Base-by-base conservation (phyloP, 92 coral and sea anemone species). In the Phenganax subtilis region DNA sequence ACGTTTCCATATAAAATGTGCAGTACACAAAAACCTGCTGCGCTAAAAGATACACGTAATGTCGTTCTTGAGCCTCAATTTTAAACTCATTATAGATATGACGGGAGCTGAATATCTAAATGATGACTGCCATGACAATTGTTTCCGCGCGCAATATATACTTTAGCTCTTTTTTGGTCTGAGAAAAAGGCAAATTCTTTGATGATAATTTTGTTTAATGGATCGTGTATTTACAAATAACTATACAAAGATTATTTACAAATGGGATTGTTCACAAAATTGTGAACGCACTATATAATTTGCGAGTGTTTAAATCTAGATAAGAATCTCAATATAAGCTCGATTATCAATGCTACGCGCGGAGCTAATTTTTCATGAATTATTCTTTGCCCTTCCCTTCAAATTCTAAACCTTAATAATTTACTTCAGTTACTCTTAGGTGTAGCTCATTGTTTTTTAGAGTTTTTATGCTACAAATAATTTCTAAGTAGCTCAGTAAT, bases 211-310 rank as follows among this genome's bases (percentile, higher is more conserved):
- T 55, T 75, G 60, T 59, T 76, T 28, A 76, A 76, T 64, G 69
- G 61, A 76, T 37, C 53, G 11, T 59, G 1, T 31, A 57, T 76
- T 76, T 47, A 44, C 64, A 76, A 25, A 29, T 75, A 31, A 52
- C 80, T 75, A 51, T 75, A 75, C 80, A 75, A 75, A 68, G 73
- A 10, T 30, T 75, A 75, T 75, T 75, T 75, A 75, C 80, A 75
- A 30, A 73, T n/a, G 67, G 12, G 9, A 57, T 76, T 76, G 7
- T 76, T 51, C 54, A 57, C 81, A 30, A 54, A 59, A 76, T 57
- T 47, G 70, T 64, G 68, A 75, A 76, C 57, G 81, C 29, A 54
- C 60, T 79, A 65, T 12, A 37, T 37, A 79, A 61, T 44, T 79
- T 65, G 57, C 54, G 44, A 47, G 10, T 20, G 69, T 15, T 79